Evolutionary conservation across 92 coral and sea anemone genomes (phyloP), one percentile per base, ranked within the genome.

Genomic region (Bergia sp.): DNA sequence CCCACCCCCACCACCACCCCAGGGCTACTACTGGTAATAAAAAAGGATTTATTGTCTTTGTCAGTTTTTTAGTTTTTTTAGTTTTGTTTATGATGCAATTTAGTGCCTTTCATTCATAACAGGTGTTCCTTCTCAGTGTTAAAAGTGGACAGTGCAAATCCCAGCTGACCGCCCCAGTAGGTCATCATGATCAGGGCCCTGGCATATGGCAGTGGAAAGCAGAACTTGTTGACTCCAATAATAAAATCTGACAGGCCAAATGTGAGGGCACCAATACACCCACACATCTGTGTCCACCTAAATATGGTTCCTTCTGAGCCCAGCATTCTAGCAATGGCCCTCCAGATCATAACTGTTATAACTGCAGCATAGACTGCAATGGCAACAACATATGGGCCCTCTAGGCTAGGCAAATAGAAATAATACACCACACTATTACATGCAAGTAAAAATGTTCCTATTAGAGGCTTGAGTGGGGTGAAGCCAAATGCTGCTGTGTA

Each of bases 191-290:
- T 87, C 69, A 93, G 77, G 49, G 82, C 88, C 21, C 92, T 87
- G 2, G 93, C 89, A 73, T 81, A 64, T 8, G 93, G 90, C 47
- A 93, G 80, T 20, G 93, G 92, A 40, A 89, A 58, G 65, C 75
- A 77, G 69, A 89, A 93, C 74, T 93, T 93, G 65, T 93, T 92
- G 53, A 91, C 20, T 6, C 92, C 95, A 55, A 93, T 89, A 9
- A 93, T 74, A 20, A 85, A 82, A 61, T 93, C 95, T 55, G 95
- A 93, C 42, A 91, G 75, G 7, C 90, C 95, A 81, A 93, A 93
- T 5, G 87, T 69, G 37, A 93, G 61, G 23, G 93, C 89, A 1
- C 95, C 95, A 57, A 86, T 53, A 39, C 92, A 91, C 4, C 92
- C 92, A 82, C 90, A 82, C 77, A 89, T 47, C 37, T 86, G 82